Evolutionary conservation across 2,888 invertebrate genomes (phyloP).

Genomic region (Alsophila aescularia): DNA sequence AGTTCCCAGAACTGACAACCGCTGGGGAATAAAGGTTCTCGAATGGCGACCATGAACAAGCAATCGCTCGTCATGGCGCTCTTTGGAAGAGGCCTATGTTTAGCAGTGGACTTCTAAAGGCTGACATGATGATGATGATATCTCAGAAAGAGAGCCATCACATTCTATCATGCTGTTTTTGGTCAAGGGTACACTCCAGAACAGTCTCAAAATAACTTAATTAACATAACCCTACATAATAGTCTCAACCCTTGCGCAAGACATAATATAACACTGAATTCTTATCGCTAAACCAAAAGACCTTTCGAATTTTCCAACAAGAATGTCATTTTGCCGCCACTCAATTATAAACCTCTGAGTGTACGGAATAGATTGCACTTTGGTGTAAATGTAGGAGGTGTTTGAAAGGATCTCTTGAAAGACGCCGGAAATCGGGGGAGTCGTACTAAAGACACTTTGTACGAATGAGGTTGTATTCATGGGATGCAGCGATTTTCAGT

Average conservation of each 20-base stretch:
- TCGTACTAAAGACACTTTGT: slow-evolving; percentile 55
- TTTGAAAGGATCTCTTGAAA: slow-evolving; percentile 49
- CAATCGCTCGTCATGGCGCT: no score
- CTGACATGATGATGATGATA: no score
- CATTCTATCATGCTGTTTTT: no score
- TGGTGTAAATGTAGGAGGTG: slow-evolving; percentile 15
- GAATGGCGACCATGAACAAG: no score
- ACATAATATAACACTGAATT: slow-evolving; percentile 29
- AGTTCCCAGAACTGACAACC: no score
- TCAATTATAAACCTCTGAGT: slow-evolving; percentile 3
- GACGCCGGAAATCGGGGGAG: slow-evolving; percentile 61
- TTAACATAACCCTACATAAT: not conserved
- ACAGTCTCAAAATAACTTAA: not conserved
- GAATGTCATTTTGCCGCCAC: slow-evolving; percentile 17
- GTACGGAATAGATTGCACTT: not conserved
- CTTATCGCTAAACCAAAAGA: slow-evolving; percentile 29
- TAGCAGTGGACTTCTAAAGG: no score
- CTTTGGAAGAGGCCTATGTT: no score
- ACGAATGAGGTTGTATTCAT: slow-evolving; percentile 29
- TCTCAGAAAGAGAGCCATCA: no score
- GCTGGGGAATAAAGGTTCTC: no score
- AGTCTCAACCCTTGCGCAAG: slow-evolving; percentile 5
- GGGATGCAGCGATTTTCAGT: not conserved
- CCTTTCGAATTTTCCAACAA: slow-evolving; percentile 25
- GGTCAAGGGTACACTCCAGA: no score